These are phyloP conservation scores for Cheumatopsyche charites DNA, from an alignment of 1,140 invertebrate genomes.

Conservation along the genomic window DNA sequence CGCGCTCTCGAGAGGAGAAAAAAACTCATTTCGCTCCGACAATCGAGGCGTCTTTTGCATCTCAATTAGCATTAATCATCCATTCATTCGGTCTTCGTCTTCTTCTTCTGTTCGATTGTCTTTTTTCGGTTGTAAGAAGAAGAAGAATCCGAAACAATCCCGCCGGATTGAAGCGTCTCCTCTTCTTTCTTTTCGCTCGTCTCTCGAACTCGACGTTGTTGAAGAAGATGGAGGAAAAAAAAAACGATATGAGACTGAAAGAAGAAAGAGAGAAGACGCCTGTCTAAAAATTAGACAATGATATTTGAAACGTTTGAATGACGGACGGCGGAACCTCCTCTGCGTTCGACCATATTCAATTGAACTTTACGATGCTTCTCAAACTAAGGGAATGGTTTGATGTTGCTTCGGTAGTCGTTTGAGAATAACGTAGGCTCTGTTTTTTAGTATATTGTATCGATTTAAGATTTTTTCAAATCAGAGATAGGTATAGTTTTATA, in stretches of 20 bases:
- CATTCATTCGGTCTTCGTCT: slow-evolving; percentile 25
- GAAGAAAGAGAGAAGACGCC: slow-evolving; percentile 40
- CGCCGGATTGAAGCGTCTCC: slow-evolving; percentile 24
- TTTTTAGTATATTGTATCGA: no score
- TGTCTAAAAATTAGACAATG: slow-evolving; percentile 47
- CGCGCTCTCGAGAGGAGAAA: background rate
- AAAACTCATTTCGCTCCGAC: slow-evolving; percentile 34
- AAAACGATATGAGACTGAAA: slow-evolving; percentile 29
- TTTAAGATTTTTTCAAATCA: no score
- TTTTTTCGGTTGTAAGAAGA: slow-evolving; percentile 9
- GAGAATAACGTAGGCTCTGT: no score
- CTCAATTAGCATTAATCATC: slow-evolving; percentile 48
- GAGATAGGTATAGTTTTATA: no score
- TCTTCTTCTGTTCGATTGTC: slow-evolving; percentile 35
- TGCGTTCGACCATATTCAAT: slow-evolving; percentile 29
- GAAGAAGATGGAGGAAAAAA: background rate
- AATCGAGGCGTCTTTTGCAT: slow-evolving; percentile 44
- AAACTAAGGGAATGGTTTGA: background rate
- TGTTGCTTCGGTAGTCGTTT: background rate
- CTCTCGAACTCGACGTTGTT: background rate
- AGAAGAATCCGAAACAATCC: slow-evolving; percentile 31
- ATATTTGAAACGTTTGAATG: slow-evolving; percentile 46
- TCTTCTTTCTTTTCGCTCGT: background rate
- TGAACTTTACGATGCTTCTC: slow-evolving; percentile 1
- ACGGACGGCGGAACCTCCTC: slow-evolving; percentile 44